These are phyloP conservation scores for Caranx ignobilis DNA, from an alignment of 2,113 vertebrate species.

Conservation along the genomic window DNA sequence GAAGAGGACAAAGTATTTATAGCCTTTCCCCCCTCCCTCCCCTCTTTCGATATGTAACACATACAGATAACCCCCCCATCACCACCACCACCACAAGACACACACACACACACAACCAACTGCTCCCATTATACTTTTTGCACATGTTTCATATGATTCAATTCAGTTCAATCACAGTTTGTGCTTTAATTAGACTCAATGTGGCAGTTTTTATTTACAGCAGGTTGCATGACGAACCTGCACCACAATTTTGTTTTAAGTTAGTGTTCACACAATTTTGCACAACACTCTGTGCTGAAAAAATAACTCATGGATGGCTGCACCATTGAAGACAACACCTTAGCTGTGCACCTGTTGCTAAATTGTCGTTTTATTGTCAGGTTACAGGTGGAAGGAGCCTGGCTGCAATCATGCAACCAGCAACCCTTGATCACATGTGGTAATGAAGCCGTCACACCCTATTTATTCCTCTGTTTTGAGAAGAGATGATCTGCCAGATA, in stretches of 20 bases:
- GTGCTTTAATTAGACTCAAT: background rate
- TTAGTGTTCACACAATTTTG: background rate
- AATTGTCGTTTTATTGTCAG: background rate
- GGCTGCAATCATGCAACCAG: background rate
- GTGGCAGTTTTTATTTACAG: background rate
- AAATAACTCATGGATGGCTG: background rate
- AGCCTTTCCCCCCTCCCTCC: constrained; percentile 49
- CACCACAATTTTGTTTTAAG: background rate
- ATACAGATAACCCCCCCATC: background rate
- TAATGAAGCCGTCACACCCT: background rate
- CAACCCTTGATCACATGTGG: background rate
- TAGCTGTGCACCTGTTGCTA: background rate
- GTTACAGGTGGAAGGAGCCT: background rate
- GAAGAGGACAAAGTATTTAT: constrained; percentile 83
- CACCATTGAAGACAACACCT: background rate
- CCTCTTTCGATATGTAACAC: constrained; percentile 20
- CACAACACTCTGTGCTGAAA: background rate
- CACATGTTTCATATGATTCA: background rate
- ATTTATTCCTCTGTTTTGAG: constrained; percentile 11
- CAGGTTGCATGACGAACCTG: constrained; percentile 14
- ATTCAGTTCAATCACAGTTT: constrained; percentile 19
- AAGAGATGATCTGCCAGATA: background rate
- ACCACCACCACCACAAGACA: background rate
- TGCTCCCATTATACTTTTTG: background rate
- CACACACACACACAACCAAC: too few species aligned